Conservation (phyloP, 1,140 invertebrate genomes). For the Zaprionus lachaisei region DNA sequence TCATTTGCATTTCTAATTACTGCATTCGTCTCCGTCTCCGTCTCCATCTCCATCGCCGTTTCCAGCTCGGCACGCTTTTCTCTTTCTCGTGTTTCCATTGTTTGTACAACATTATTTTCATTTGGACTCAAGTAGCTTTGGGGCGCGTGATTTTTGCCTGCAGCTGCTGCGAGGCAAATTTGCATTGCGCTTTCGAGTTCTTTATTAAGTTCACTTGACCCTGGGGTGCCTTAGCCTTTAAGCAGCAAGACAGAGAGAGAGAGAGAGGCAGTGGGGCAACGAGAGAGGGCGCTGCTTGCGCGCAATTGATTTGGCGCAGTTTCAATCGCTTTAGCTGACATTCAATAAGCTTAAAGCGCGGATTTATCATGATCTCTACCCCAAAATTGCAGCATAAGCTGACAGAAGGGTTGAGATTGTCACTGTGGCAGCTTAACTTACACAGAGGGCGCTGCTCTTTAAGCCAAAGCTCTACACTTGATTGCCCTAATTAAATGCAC, state of each 20-base stretch:
- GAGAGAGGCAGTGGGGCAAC: no score
- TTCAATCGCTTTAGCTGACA: conserved; percentile 33
- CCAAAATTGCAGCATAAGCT: not conserved
- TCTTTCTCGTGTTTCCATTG: conserved; percentile 24
- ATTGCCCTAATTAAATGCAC: conserved; percentile 38
- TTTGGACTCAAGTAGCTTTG: conserved; percentile 9
- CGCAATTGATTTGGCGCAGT: conserved; percentile 25
- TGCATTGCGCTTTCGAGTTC: conserved; percentile 21
- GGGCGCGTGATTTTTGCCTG: conserved; percentile 41
- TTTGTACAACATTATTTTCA: conserved; percentile 38
- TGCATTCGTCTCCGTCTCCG: conserved; percentile 22
- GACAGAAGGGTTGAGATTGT: not conserved
- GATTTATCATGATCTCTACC: not conserved
- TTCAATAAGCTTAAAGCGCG: conserved; percentile 38
- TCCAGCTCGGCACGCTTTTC: not conserved
- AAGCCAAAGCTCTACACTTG: conserved; percentile 1
- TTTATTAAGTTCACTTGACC: conserved; percentile 28
- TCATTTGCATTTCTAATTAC: conserved; percentile 62
- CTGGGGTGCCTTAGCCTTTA: not conserved
- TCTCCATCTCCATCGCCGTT: not conserved
- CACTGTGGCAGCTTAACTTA: not conserved
- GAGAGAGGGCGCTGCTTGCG: not conserved
- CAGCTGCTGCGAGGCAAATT: conserved; percentile 26
- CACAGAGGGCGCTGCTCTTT: not conserved
- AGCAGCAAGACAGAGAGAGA: not conserved